Evolutionary conservation across 2,113 vertebrate genomes (phyloP), one percentile per base, ranked within the genome.

Genomic region (Lampris incognitus): DNA sequence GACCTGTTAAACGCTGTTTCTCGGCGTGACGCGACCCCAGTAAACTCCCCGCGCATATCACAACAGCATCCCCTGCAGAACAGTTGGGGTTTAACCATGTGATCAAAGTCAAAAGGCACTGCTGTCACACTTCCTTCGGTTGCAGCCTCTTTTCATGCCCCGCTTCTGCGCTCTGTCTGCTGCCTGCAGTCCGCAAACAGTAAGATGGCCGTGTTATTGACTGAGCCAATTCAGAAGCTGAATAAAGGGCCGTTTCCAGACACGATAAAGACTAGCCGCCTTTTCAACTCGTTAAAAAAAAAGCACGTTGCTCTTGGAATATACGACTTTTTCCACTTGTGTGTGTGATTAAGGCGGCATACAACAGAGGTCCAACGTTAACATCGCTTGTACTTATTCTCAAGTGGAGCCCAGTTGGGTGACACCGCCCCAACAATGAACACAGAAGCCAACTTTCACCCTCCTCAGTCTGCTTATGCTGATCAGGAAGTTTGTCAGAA

Each of bases 391-490:
- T 52, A 57, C 9, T 6, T 9, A 24, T 10, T 60, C 57, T 67
- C 78, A 3, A 3, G 65, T 64, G 44, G 46, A 54, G 56, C 57
- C 70, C 78, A 3, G 2, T 60, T 64, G 44, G 46, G 50, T 74
- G 76, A 75, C 61, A 58, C 41, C 9, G 9, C 50, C 59, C 72
- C 36, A 66, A 75, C 49, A 74, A 69, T 73, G 37, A 66, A 73
- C 65, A 84, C 78, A 38, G 79, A 73, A 62, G 62, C 60, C 38
- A 71, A 78, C 74, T 76, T 72, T 57, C 60, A 59, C 78, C 63
- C 46, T 71, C 58, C 48, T 44, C 48, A 0, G 8, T 63, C 66
- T 77, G 42, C 50, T 8, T n/a, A 10, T 2, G 10, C 9, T 59
- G 7, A 9, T 39, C 9, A n/a, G 51, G 40, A 5, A 39, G 75